Percentiles rank a stretch among this genome's conserved stretches.
Conservation (phyloP, 2,113 vertebrate species). For the Pteropus alecto region DNA sequence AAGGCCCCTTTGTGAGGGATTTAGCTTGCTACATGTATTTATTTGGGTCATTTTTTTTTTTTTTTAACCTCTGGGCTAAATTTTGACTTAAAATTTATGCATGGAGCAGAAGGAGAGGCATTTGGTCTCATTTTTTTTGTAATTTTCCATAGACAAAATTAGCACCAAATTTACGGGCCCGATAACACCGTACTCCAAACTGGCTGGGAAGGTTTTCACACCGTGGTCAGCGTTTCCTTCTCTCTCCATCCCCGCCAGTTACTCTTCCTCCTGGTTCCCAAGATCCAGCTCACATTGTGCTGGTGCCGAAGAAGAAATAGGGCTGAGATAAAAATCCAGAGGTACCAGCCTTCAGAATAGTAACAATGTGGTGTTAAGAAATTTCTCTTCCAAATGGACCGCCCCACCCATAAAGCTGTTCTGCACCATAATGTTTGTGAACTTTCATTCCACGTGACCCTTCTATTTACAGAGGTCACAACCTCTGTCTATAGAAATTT, state of each 20-base stretch:
- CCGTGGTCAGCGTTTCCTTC: neutral
- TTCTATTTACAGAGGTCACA: neutral
- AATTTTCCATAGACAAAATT: slow-evolving; percentile 60
- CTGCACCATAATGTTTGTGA: neutral
- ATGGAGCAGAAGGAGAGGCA: slow-evolving; percentile 17
- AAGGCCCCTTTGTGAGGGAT: slow-evolving; percentile 55
- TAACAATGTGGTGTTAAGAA: neutral
- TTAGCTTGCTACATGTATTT: slow-evolving; percentile 45
- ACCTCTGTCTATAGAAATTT: neutral
- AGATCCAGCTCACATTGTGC: neutral
- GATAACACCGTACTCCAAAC: neutral
- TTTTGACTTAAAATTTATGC: slow-evolving; percentile 70
- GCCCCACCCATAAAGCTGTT: too few relatives aligned
- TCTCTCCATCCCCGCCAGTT: neutral
- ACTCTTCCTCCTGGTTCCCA: neutral
- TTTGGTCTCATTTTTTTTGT: slow-evolving; percentile 45
- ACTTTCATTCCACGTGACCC: neutral
- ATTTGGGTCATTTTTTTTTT: slow-evolving; percentile 30
- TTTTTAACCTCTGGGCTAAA: slow-evolving; percentile 35
- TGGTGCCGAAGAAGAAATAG: neutral
- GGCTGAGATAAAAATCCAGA: neutral
- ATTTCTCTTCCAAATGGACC: neutral
- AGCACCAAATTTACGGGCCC: slow-evolving; percentile 44
- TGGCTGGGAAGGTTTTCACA: neutral
- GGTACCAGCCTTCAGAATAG: neutral